A percentile compares a stretch with the other conserved stretches of the same genome.
phyloP scores from a whole-genome alignment of 2,888 invertebrate genomes.

The Sclerodermus sp. region DNA sequence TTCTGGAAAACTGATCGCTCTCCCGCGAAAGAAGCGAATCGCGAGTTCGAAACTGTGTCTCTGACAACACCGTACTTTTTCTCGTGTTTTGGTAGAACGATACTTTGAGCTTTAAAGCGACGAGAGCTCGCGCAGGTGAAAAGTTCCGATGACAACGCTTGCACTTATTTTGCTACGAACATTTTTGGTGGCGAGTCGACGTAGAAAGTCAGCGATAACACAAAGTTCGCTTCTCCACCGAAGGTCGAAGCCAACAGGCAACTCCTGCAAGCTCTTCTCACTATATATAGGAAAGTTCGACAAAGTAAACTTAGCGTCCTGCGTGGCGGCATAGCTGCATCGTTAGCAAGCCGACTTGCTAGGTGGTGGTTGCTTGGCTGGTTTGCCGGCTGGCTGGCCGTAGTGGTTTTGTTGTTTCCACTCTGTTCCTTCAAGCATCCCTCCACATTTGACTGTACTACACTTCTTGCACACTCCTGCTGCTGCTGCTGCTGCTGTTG shows the following conservation, averaged over 20 bases:
- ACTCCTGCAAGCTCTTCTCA: conserved; percentile 10
- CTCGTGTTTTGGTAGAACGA: too few relatives aligned
- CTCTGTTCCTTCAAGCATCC: conserved; percentile 22
- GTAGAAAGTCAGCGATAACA: background rate
- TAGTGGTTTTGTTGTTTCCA: conserved; percentile 34
- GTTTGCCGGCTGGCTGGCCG: conserved; percentile 20
- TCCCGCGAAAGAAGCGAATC: too few relatives aligned
- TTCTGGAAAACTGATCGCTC: too few relatives aligned
- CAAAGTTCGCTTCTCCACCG: conserved; percentile 3
- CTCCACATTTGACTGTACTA: background rate
- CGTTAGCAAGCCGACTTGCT: conserved; percentile 25
- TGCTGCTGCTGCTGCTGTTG: too few relatives aligned
- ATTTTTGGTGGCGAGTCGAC: background rate
- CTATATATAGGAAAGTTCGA: conserved; percentile 32
- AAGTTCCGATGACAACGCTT: too few relatives aligned
- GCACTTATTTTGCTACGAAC: conserved; percentile 41
- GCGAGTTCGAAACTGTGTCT: too few relatives aligned
- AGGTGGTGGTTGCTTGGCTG: conserved; percentile 10
- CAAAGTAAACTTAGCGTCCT: conserved; percentile 48
- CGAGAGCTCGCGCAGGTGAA: too few relatives aligned
- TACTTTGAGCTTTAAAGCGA: too few relatives aligned
- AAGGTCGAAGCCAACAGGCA: conserved; percentile 16
- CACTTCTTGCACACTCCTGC: background rate
- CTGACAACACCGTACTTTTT: too few relatives aligned
- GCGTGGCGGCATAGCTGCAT: conserved; percentile 32